Conservation (phyloP, 2,113 vertebrate genomes). For the Perca flavescens region DNA sequence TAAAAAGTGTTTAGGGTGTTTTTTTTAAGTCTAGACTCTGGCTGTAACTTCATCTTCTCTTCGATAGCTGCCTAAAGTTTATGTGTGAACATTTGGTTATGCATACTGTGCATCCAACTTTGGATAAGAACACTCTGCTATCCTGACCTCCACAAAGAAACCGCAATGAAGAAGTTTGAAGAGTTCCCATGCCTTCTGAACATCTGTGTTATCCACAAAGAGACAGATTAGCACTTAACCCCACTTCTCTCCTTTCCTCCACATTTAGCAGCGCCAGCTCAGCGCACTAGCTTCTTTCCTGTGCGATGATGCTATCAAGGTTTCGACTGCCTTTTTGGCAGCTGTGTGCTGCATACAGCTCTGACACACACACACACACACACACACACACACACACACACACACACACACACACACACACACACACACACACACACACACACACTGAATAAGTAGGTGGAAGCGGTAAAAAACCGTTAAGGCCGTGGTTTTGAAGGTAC, state of each 20-base stretch:
- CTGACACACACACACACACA: conserved; percentile 21
- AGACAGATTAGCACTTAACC: conserved; percentile 68
- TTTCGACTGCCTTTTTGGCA: conserved; percentile 73
- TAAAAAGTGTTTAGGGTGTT: background rate
- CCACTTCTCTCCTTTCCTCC: conserved; percentile 62
- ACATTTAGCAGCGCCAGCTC: conserved; percentile 63
- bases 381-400: conserved; percentile 19
- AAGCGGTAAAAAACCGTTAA: conserved; percentile 96
- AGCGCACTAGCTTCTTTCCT: conserved; percentile 75
- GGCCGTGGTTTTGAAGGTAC: conserved; percentile 90
- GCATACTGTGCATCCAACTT: conserved; percentile 23
- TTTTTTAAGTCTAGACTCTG: background rate
- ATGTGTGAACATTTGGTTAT: conserved; percentile 38
- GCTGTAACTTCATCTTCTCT: conserved; percentile 13
- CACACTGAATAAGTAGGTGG: conserved; percentile 82
- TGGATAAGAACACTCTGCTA: conserved; percentile 31
- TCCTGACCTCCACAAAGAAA: conserved; percentile 59
- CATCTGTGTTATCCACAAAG: conserved; percentile 75
- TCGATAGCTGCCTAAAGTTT: conserved; percentile 8
- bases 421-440: conserved; percentile 38
- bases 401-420: conserved; percentile 12
- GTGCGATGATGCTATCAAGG: conserved; percentile 86
- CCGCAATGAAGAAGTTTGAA: conserved; percentile 55
- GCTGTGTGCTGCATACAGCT: conserved; percentile 71
- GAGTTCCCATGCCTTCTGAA: conserved; percentile 66